Evolutionary conservation across 1,140 invertebrate genomes (phyloP).

Genomic region (Maconellicoccus hirsutus): DNA sequence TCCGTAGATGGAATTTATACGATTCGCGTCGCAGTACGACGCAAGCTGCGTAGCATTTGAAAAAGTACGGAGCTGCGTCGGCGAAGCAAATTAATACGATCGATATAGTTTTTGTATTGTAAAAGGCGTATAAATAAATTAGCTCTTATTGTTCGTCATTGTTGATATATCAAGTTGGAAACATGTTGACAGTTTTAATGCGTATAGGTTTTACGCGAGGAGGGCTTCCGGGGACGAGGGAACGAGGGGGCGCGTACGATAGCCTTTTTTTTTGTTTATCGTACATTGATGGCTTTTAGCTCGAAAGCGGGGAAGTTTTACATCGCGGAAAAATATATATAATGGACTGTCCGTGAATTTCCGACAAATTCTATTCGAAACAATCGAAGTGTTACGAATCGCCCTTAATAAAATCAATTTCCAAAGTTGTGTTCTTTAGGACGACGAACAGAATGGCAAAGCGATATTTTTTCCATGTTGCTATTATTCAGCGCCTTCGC

Average conservation of each 20-base stretch:
- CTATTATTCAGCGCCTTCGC: constrained; percentile 15
- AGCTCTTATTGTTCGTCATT: constrained; percentile 10
- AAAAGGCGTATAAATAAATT: constrained; percentile 22
- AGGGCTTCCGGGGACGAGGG: background rate
- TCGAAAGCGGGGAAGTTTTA: background rate
- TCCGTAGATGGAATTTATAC: too few species aligned
- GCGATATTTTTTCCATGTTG: constrained; percentile 10
- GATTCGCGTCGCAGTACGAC: too few species aligned
- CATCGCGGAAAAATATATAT: constrained; percentile 19
- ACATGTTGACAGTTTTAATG: constrained; percentile 22
- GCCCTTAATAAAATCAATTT: constrained; percentile 21
- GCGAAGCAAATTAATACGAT: background rate
- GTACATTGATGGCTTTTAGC: background rate
- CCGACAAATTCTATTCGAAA: constrained; percentile 21
- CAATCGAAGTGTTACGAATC: constrained; percentile 11
- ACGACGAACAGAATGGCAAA: background rate
- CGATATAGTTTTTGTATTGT: background rate
- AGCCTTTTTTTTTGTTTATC: constrained; percentile 14
- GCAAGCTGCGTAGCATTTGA: too few species aligned
- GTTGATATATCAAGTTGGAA: constrained; percentile 21
- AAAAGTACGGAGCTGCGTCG: too few species aligned
- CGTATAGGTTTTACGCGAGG: constrained; percentile 5
- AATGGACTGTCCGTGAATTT: constrained; percentile 20
- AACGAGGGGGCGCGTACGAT: background rate
- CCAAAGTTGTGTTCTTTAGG: background rate